Percentiles rank a stretch among this genome's conserved stretches.
phyloP scores from a whole-genome alignment of 2,113 vertebrate species.

The Potamarius usumacintae region DNA sequence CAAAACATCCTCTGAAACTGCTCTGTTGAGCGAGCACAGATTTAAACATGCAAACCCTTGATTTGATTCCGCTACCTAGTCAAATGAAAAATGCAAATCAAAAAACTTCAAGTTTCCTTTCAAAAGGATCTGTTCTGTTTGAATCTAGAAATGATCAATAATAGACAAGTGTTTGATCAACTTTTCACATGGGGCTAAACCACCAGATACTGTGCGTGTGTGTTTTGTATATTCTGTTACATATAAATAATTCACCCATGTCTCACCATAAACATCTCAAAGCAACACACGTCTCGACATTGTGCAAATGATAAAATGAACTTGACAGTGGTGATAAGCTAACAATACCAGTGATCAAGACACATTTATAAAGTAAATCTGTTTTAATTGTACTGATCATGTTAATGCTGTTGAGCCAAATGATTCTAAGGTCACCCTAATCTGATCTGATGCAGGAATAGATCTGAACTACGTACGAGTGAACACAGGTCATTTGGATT shows the following conservation, averaged over 20 bases:
- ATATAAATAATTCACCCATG: neutral
- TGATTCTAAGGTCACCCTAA: neutral
- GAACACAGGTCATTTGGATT: slow-evolving; percentile 40
- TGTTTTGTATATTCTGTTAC: neutral
- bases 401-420: neutral
- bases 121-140: no score
- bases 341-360: neutral
- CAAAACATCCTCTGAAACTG: no score
- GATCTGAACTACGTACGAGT: neutral
- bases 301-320: neutral
- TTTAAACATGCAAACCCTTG: no score
- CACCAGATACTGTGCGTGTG: no score
- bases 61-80: no score
- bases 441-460: slow-evolving; percentile 7
- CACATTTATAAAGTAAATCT: neutral
- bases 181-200: no score
- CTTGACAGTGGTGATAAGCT: neutral
- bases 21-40: no score
- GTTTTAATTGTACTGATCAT: neutral
- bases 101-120: no score
- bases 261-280: neutral
- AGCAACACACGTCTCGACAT: neutral
- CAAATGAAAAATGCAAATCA: no score
- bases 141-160: no score
- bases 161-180: no score